phyloP scores from a whole-genome alignment of 2,113 vertebrate species.

The Eulemur macaco region DNA sequence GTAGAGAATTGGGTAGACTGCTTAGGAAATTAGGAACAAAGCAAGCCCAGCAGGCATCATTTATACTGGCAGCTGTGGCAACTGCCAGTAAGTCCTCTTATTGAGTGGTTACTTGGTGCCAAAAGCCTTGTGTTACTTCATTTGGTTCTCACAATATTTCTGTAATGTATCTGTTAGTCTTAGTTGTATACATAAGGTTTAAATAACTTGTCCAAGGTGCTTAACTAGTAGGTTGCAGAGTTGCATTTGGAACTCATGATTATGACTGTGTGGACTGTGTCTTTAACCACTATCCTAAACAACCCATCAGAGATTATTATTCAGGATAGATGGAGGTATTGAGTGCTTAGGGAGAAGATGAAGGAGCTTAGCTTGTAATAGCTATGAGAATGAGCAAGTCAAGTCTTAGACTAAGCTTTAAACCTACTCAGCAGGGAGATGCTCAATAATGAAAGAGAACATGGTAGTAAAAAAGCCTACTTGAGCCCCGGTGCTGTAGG shows the following conservation, averaged over 20 bases:
- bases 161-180: background rate
- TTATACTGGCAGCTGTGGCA: background rate
- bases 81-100: background rate
- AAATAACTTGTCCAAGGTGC: background rate
- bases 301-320: background rate
- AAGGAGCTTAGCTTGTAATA: slow-evolving; percentile 20
- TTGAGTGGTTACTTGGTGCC: background rate
- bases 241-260: background rate
- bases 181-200: background rate
- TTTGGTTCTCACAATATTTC: background rate
- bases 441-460: background rate
- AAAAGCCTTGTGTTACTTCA: background rate
- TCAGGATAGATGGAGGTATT: background rate
- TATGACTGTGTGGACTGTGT: background rate
- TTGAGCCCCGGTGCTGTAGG: background rate
- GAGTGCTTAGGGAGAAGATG: background rate
- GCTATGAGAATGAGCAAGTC: background rate
- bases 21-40: background rate
- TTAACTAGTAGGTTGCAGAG: background rate
- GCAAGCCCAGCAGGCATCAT: background rate
- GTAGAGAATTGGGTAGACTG: background rate
- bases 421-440: background rate
- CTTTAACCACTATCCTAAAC: background rate
- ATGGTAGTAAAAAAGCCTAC: background rate
- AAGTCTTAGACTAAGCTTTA: slow-evolving; percentile 7